Evolutionary conservation across 2,888 invertebrate species (phyloP), one percentile per base, ranked within the genome.

Genomic region (Chaetogeoica ovagalla): DNA sequence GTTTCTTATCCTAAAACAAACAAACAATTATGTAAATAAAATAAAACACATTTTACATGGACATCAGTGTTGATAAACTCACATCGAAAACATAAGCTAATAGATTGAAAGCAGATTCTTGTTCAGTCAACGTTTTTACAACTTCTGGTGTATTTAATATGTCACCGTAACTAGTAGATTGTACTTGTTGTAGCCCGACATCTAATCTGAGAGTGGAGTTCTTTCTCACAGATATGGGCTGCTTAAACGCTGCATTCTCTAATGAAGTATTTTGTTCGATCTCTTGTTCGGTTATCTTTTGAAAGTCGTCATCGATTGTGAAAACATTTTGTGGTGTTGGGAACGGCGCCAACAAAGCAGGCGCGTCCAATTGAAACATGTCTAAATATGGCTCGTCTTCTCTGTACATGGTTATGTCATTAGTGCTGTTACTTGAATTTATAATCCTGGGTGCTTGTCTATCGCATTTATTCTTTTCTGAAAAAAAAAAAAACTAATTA

Each of bases 1-100:
- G 15, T 57, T 79, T 79, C 43, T 79, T 79, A 15, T 71, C 79
- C 79, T 79, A 57, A 23, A 65, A 71, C 7, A 71, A 70, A 70
- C 13, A 48, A 59, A 55, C 17, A 30, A 30, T 30, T 55, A 19
- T 19, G 43, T 43, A 43, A 43, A 63, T 2, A 19, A 63, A 63
- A 37, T 37, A 5, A 0, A 30, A 63, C 6, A 70, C 37, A 2
- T 57, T 11, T 30, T n/a, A 70, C 6, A 37, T 3, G 4, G 13
- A 37, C n/a, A 15, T 15, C 17, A 13, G 11, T 0, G 15, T 30
- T 4, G n/a, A 57, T 37, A 65, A 81, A 85, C 86, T 85, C 84
- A 87, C 87, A 82, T 86, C 86, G 74, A 85, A 85, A 68, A 87
- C 84, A 82, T 86, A 87, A 17, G 87, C 86, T 74, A 87, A 83